Percentiles rank a stretch among this genome's conserved stretches.
Conservation (phyloP, 2,113 vertebrate species). For the Paratilapia polleni region DNA sequence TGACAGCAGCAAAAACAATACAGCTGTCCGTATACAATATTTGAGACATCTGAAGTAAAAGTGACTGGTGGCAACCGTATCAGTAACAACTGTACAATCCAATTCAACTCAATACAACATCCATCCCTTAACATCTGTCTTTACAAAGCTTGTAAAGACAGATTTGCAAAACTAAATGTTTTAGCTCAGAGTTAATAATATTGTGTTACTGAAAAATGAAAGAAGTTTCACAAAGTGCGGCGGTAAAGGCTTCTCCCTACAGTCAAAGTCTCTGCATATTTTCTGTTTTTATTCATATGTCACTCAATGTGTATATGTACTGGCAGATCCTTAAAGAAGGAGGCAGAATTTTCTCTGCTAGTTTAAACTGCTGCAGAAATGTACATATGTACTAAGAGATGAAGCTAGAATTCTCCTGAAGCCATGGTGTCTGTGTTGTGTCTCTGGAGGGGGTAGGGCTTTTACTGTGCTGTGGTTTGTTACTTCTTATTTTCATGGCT, state of each 20-base stretch:
- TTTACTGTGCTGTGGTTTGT: neutral
- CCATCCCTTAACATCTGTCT: neutral
- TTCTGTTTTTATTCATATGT: neutral
- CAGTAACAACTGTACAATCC: neutral
- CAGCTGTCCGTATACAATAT: no score
- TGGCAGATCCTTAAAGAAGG: neutral
- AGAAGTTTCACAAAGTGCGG: neutral
- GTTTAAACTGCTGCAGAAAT: neutral
- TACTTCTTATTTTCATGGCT: slow-evolving; percentile 19
- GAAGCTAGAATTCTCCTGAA: neutral
- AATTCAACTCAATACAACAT: neutral
- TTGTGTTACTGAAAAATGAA: neutral
- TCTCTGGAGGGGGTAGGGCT: neutral
- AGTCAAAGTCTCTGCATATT: no score
- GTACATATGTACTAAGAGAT: neutral
- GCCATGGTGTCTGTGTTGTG: neutral
- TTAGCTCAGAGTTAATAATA: neutral
- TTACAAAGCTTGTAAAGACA: no score
- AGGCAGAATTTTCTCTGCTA: neutral
- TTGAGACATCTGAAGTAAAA: no score
- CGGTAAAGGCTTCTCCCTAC: neutral
- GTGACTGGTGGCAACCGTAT: neutral
- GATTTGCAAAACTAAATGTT: neutral
- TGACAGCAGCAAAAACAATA: neutral
- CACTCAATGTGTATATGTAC: neutral